Conservation (phyloP, 2,888 invertebrate species). For the Meteorus colon region DNA sequence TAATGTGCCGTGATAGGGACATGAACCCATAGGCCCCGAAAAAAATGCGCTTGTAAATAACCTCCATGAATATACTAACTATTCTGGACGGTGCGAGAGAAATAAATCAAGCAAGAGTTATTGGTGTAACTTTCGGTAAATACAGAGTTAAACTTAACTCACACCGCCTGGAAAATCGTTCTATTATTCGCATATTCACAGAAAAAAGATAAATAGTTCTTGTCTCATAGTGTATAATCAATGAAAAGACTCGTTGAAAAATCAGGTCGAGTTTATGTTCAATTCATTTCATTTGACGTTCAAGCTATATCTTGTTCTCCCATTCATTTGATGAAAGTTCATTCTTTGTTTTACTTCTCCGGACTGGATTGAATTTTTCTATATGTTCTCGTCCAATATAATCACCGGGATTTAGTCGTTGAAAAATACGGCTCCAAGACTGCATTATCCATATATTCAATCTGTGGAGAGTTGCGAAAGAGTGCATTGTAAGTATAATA, state of each 20-base stretch:
- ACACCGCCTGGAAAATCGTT: neutral
- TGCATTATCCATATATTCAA: slow-evolving; percentile 70
- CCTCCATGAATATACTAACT: slow-evolving; percentile 26
- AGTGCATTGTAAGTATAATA: slow-evolving; percentile 72
- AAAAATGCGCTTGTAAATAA: slow-evolving; percentile 63
- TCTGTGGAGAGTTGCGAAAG: slow-evolving; percentile 75
- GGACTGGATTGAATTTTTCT: slow-evolving; percentile 20
- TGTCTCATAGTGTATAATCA: neutral
- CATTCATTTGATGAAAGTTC: neutral
- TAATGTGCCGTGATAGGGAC: slow-evolving; percentile 88
- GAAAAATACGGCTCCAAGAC: slow-evolving; percentile 58
- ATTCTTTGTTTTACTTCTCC: neutral
- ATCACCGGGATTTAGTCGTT: slow-evolving; percentile 39
- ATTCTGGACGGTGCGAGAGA: slow-evolving; percentile 24
- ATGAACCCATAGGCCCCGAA: slow-evolving; percentile 74
- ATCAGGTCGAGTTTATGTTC: neutral
- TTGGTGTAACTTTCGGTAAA: neutral
- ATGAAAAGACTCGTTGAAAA: neutral
- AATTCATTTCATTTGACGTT: neutral
- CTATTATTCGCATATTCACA: neutral
- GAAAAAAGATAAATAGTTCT: neutral
- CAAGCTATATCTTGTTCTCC: neutral
- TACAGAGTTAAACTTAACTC: neutral
- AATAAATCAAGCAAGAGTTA: slow-evolving; percentile 10
- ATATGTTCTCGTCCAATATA: slow-evolving; percentile 37